phyloP scores from a whole-genome alignment of 2,888 invertebrate genomes.

The Sclerodermus sp. region DNA sequence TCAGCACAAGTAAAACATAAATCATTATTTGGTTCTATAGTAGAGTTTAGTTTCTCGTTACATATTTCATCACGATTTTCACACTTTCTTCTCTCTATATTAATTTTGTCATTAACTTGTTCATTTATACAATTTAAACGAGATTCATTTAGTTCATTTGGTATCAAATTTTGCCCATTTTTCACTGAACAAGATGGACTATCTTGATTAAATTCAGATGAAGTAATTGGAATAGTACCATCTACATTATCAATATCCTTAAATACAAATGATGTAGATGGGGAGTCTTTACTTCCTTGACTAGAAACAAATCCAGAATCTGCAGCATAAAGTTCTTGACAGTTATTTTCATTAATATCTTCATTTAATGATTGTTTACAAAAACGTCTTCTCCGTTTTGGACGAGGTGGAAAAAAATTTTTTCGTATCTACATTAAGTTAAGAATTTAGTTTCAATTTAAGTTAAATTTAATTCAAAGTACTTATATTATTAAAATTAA shows the following conservation, averaged over 20 bases:
- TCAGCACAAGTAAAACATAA: slow-evolving; percentile 67
- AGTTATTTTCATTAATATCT: background rate
- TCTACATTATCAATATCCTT: background rate
- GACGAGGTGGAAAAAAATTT: slow-evolving; percentile 70
- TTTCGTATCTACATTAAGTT: slow-evolving; percentile 61
- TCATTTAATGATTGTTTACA: slow-evolving; percentile 11
- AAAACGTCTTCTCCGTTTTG: slow-evolving; percentile 49
- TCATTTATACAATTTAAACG: no score
- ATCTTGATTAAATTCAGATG: background rate
- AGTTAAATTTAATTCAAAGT: no score
- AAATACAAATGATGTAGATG: background rate
- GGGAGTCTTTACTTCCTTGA: slow-evolving; percentile 47
- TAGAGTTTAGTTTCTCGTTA: background rate
- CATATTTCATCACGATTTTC: background rate
- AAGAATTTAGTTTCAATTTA: background rate
- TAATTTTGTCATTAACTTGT: no score
- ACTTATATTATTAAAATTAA: no score
- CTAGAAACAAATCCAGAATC: slow-evolving; percentile 57
- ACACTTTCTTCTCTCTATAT: background rate
- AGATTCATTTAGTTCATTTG: no score
- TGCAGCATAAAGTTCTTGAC: slow-evolving; percentile 26
- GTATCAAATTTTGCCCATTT: no score
- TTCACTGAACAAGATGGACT: background rate
- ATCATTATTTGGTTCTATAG: background rate
- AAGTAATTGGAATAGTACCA: background rate